Base-by-base conservation (phyloP, 2,888 invertebrate species). In the Busseola fusca region DNA sequence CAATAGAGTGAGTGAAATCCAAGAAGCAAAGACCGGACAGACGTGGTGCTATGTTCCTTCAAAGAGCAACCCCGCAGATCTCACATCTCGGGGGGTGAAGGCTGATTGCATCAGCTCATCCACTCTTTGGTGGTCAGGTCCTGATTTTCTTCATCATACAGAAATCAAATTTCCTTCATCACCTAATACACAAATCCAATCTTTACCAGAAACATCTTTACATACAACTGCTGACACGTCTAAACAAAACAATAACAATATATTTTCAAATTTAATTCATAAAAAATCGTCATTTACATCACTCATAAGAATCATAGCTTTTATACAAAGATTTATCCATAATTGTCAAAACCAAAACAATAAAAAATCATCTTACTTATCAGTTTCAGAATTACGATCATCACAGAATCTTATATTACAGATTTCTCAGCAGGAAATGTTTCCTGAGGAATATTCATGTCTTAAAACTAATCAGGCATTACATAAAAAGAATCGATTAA, bases 1-100 rank as follows among this genome's bases (percentile, higher is more conserved):
- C 1, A 80, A 86, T 64, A 72, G 86, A n/a, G 80, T 86, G 4
- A n/a, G 56, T 64, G 85, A 84, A 65, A 86, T 87, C n/a, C 77
- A 81, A 45, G 82, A 87, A 37, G 64, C 21, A 21, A 82, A 83
- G 2, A 27, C 58, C 10, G 69, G 73, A 25, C 48, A 70, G 45
- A 65, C 59, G 14, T 86, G 84, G 86, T 59, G 79, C 40, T 82
- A 86, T 67, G 84, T 54, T 4, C 54, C 54, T 54, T 54, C 54
- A 9, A 54, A 18, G 54, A 54, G 71, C 18, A 86, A 86, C 64
- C 85, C 86, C 5, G 84, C 85, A 7, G 87, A 86, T 72, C 71
- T 86, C 7, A 71, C 74, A 67, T 84, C 85, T 66, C 83, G 85
- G 3, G 84, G 84, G 37, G 52, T 82, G 48, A 78, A 59, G 56